Evolutionary conservation across 2,888 invertebrate species (phyloP), one percentile per base, ranked within the genome.

Genomic region (Troides helena): DNA sequence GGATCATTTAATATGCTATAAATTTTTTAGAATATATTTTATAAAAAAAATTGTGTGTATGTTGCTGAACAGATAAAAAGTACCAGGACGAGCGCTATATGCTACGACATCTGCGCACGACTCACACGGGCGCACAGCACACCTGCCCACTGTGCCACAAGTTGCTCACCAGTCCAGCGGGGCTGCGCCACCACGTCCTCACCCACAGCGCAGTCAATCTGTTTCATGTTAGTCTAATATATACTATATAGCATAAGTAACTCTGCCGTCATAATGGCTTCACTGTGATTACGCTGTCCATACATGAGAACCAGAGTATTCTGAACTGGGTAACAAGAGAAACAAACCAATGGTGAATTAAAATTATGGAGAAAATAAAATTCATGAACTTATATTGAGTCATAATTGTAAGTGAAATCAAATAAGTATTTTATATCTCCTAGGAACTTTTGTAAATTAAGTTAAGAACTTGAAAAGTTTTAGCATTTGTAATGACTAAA

Each of bases 41-140:
- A 12, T 43, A 14, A 46, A 14, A 46, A 12, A 46, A 12, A 46
- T 46, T 46, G 8, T n/a, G n/a, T n/a, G n/a, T 53, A 18, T 53
- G 46, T 8, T 46, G 1, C 14, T 56, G 21, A 56, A 56, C 80
- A 91, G 91, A 85, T 25, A 86, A 84, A 73, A 83, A 80, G 66
- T 94, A 93, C 76, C 87, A 87, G 65, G 92, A 92, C 77, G 90
- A 91, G 74, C 89, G 92, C 21, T 93, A 91, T 79, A 89, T 94
- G 87, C 77, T 93, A n/a, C 90, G 93, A 0, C 94, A 94, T 76
- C 74, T 93, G 53, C 86, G 92, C 18, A 86, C 90, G 6, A 81
- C 89, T 0, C 94, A 94, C 84, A 86, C 91, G 3, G 82, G 81
- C 58, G 77, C 84, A 1, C 81, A 82, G 17, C 87, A 85, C 81